These are phyloP conservation scores for Meteorus colon DNA, from an alignment of 2,888 invertebrate genomes.

Conservation along the genomic window DNA sequence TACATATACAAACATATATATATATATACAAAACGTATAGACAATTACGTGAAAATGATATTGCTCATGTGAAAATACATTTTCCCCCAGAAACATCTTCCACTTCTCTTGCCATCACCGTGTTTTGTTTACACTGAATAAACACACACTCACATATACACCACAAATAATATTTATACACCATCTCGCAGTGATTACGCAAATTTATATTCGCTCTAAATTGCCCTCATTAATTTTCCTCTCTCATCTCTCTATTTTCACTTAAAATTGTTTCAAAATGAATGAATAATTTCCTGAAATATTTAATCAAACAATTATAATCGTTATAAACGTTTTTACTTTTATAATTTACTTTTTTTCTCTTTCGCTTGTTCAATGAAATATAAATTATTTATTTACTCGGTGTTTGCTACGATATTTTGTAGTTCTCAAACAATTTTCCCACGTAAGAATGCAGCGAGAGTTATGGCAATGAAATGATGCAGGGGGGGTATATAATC, in stretches of 20 bases:
- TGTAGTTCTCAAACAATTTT: not conserved
- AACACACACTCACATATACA: not conserved
- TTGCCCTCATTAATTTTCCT: not conserved
- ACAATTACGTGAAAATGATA: not conserved
- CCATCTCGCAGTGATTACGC: not conserved
- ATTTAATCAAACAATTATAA: not conserved
- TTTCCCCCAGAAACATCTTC: not conserved
- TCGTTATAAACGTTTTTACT: not conserved
- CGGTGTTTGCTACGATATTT: not conserved
- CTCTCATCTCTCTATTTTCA: not conserved
- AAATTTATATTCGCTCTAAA: slow-evolving; percentile 6
- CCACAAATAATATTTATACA: not conserved
- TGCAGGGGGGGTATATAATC: not conserved
- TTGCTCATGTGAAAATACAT: not conserved
- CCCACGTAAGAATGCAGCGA: not conserved
- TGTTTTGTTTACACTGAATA: not conserved
- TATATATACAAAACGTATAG: not conserved
- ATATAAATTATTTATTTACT: not conserved
- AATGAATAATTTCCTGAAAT: not conserved
- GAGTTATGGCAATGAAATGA: not conserved
- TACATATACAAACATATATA: not conserved
- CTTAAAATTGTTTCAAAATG: not conserved
- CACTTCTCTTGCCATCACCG: not conserved
- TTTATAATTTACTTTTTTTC: not conserved
- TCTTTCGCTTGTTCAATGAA: not conserved